Evolutionary conservation across 2,797 vertebrate species (phyloP).

Genomic region (Rhinophrynus dorsalis): DNA sequence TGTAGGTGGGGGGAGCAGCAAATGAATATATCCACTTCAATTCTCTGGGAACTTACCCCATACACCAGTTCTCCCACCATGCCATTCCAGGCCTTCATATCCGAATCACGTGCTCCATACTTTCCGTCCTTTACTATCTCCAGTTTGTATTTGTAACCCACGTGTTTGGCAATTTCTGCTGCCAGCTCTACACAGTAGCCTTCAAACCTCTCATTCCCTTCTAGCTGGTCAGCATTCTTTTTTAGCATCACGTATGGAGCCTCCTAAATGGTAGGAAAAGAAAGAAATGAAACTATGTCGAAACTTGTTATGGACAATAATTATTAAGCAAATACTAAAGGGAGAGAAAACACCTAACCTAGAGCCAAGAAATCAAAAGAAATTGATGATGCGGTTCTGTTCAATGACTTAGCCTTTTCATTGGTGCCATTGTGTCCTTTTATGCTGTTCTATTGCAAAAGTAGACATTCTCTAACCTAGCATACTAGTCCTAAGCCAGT

Average conservation of each 20-base stretch:
- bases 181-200: conserved; percentile 97
- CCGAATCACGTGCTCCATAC: conserved; percentile 89
- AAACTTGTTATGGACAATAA: too few species aligned
- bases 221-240: conserved; percentile 92
- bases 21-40: not conserved
- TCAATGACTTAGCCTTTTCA: too few species aligned
- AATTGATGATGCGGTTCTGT: too few species aligned
- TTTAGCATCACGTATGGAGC: conserved; percentile 97
- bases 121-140: conserved; percentile 94
- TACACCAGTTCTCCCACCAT: conserved; percentile 98
- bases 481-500: too few species aligned
- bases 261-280: conserved; percentile 70
- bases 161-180: conserved; percentile 94
- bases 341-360: too few species aligned
- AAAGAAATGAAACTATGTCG: too few species aligned
- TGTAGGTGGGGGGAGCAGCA: too few species aligned
- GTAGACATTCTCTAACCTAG: too few species aligned
- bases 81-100: conserved; percentile 96
- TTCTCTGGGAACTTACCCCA: conserved; percentile 84
- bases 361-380: too few species aligned
- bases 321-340: too few species aligned
- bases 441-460: too few species aligned
- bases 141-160: conserved; percentile 93
- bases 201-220: conserved; percentile 92
- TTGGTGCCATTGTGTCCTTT: too few species aligned